Evolutionary conservation across 2,113 vertebrate species (phyloP), one percentile per base, ranked within the genome.

Genomic region (Rhabdomys dilectus): DNA sequence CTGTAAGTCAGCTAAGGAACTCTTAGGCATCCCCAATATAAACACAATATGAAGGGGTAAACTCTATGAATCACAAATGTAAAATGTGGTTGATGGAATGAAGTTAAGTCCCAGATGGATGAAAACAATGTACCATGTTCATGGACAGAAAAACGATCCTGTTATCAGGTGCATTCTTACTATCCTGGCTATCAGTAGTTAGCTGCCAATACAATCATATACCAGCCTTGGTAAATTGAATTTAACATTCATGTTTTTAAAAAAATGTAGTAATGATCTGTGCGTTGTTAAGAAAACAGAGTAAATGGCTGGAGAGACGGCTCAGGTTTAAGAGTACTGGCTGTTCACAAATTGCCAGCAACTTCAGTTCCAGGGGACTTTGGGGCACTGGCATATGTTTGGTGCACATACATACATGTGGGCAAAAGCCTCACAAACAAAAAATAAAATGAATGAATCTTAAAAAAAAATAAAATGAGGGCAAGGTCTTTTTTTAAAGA

Each of bases 121-220:
- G 16, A 73, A 91, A 26, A 26, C 87, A 22, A 72, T 60, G 75
- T n/a, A 94, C 93, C 56, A 91, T n/a, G 56, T 45, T 93, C 90
- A 76, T 93, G 90, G 84, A 95, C 86, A 39, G 56, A 87, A 73
- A 60, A 21, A 56, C 21, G 3, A 51, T 21, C 56, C 12, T 24
- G 1, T n/a, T 53, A 85, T 6, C 45, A 85, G 2, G 13, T 42
- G 34, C 31, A 75, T 75, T 84, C 42, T 45, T 36, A 53, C n/a
- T 39, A 51, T 58, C 39, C 60, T 72, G 22, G 11, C 76, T 73
- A 53, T 45, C 2, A 10, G 60, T 24, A 15, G 76, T 13, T 76
- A 64, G 56, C 31, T 58, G 13, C 26, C 16, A n/a, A 70, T 9
- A n/a, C 29, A n/a, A 45, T 82, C 51, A 42, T 48, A 24, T 66